Percentiles rank a stretch among this genome's conserved stretches.
Evolutionary conservation across 2,888 invertebrate genomes (phyloP).

Genomic region (Idaea biselata): DNA sequence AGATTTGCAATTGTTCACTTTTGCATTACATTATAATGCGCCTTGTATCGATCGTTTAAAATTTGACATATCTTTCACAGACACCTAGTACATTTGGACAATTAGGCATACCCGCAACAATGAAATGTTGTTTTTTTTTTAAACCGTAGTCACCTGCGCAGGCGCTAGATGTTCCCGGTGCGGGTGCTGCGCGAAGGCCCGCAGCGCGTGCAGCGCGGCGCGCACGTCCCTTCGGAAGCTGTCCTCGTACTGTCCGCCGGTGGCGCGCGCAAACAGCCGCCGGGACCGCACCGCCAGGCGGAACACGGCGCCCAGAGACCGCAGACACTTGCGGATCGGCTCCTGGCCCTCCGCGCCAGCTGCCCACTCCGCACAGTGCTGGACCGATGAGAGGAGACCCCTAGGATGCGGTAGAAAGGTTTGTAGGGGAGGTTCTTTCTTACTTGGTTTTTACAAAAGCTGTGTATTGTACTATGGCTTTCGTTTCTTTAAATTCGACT

Average conservation of each 20-base stretch:
- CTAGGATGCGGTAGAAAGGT: conserved; percentile 55
- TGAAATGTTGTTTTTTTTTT: too few relatives aligned
- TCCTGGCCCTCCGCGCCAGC: conserved; percentile 93
- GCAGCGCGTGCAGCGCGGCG: conserved; percentile 88
- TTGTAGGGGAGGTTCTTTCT: not conserved
- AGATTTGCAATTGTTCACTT: too few relatives aligned
- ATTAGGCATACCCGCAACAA: too few relatives aligned
- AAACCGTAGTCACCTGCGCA: conserved; percentile 82
- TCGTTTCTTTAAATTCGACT: not conserved
- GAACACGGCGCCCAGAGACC: conserved; percentile 95
- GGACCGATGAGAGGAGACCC: conserved; percentile 92
- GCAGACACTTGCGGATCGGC: conserved; percentile 93
- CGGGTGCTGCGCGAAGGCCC: conserved; percentile 84
- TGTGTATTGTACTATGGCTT: too few relatives aligned
- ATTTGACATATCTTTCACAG: too few relatives aligned
- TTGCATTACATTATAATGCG: too few relatives aligned
- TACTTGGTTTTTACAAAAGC: not conserved
- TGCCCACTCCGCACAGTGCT: conserved; percentile 93
- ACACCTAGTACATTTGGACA: too few relatives aligned
- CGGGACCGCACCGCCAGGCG: conserved; percentile 95
- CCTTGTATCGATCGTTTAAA: too few relatives aligned
- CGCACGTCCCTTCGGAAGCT: conserved; percentile 91
- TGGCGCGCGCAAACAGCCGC: conserved; percentile 90
- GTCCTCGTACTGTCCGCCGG: conserved; percentile 93
- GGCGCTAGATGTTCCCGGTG: conserved; percentile 87